A percentile compares a stretch with the other conserved stretches of the same genome.
Evolutionary conservation across 2,888 invertebrate species (phyloP).

Genomic region (Trissonchulus sp.): DNA sequence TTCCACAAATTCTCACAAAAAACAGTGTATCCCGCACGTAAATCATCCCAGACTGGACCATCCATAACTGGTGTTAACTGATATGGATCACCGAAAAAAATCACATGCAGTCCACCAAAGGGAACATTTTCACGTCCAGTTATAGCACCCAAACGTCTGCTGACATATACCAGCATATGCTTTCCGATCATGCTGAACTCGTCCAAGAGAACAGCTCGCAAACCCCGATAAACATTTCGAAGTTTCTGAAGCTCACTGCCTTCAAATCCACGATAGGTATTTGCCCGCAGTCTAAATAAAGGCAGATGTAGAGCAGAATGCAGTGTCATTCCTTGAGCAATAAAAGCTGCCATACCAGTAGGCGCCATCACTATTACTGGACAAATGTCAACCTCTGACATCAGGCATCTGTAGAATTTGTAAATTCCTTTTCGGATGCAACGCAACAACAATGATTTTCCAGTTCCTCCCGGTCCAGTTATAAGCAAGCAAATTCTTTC

Average conservation of each 20-base stretch:
- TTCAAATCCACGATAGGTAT: not conserved
- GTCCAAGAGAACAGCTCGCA: not conserved
- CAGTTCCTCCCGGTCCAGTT: conserved; percentile 35
- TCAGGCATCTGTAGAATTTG: not conserved
- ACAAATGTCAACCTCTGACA: not conserved
- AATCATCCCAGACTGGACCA: not conserved
- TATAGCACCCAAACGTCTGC: not conserved
- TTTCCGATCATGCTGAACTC: not conserved
- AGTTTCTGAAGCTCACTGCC: not conserved
- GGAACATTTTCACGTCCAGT: not conserved
- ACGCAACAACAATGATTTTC: conserved; percentile 35
- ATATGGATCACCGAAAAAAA: not conserved
- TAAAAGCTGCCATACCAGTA: conserved; percentile 36
- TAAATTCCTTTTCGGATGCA: not conserved
- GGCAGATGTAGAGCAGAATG: conserved; percentile 32
- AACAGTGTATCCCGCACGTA: not conserved
- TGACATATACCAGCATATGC: not conserved
- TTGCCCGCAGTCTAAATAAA: conserved; percentile 18
- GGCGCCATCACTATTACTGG: conserved; percentile 30
- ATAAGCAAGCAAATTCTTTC: conserved; percentile 27
- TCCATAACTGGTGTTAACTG: not conserved
- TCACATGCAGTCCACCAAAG: conserved; percentile 11
- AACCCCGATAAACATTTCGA: not conserved
- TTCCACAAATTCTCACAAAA: not conserved
- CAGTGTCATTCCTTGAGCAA: conserved; percentile 34